Evolutionary conservation across 2,797 vertebrate species (phyloP).

Genomic region (Pipistrellus pygmaeus): DNA sequence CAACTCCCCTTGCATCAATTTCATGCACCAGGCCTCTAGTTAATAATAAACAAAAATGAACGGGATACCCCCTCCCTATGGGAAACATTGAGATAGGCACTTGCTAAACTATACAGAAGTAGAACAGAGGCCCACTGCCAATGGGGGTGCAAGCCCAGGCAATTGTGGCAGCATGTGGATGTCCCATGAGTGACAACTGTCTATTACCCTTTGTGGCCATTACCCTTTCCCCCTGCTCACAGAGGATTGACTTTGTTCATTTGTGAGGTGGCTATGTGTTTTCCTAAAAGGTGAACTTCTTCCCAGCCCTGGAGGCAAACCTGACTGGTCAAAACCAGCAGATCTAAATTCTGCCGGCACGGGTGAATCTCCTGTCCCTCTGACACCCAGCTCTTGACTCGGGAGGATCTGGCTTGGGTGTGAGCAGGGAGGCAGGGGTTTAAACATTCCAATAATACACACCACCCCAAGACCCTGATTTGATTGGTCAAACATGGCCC

Average conservation of each 20-base stretch:
- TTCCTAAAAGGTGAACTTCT: background rate
- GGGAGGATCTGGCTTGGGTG: background rate
- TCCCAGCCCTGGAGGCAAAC: background rate
- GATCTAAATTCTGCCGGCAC: background rate
- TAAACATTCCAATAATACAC: background rate
- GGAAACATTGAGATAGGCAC: background rate
- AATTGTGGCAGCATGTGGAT: background rate
- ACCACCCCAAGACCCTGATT: background rate
- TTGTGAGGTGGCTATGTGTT: background rate
- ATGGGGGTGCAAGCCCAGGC: background rate
- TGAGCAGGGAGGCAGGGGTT: background rate
- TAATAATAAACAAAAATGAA: slow-evolving; percentile 12
- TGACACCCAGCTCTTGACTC: background rate
- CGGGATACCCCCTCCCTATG: background rate
- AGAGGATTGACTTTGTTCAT: slow-evolving; percentile 14
- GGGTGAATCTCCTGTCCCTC: background rate
- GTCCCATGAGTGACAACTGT: background rate
- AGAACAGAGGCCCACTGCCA: background rate
- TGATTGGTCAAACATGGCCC: background rate
- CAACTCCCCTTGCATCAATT: too few relatives aligned
- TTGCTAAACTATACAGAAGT: background rate
- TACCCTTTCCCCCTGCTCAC: background rate
- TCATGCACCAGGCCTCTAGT: too few relatives aligned
- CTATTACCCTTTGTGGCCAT: background rate
- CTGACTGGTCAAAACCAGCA: background rate